Conservation (phyloP, 2,113 vertebrate genomes). For the Bos javanicus region DNA sequence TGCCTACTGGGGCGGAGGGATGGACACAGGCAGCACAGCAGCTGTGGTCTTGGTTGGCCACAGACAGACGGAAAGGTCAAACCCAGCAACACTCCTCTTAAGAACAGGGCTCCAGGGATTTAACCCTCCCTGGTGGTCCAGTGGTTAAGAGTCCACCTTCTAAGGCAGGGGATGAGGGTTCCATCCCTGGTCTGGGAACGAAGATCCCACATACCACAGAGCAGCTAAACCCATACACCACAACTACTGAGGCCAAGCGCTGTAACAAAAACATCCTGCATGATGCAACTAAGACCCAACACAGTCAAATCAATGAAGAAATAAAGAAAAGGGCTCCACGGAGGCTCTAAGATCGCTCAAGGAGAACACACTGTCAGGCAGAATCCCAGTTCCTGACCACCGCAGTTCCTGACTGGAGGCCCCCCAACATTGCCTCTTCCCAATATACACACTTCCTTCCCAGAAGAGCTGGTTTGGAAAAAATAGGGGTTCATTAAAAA, state of each 20-base stretch:
- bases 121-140: background rate
- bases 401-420: background rate
- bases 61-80: background rate
- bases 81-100: background rate
- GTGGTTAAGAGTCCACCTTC: background rate
- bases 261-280: background rate
- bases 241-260: background rate
- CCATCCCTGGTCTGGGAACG: accelerated
- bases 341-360: background rate
- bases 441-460: background rate
- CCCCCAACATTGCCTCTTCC: background rate
- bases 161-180: background rate
- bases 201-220: background rate
- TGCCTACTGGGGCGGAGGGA: background rate
- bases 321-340: background rate
- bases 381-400: background rate
- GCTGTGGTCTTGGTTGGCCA: background rate
- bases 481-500: background rate
- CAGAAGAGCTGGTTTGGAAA: background rate
- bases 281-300: background rate
- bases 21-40: background rate
- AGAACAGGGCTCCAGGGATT: background rate
- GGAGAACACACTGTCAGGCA: background rate
- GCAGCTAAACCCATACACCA: background rate
- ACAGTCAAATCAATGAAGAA: background rate